Conservation (phyloP, 2,888 invertebrate species). For the Sarcophaga carnaria region DNA sequence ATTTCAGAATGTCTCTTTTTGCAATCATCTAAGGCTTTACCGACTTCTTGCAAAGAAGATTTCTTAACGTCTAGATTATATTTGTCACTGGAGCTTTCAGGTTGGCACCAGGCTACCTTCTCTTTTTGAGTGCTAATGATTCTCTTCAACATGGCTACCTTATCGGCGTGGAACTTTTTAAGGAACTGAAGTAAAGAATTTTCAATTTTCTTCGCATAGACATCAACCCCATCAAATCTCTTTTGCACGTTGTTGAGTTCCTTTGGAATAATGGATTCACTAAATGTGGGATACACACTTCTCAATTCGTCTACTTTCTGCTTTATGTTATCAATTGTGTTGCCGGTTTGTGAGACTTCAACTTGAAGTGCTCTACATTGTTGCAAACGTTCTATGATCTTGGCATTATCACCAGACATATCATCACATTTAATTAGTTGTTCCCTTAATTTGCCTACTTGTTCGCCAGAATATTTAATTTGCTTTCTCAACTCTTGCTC, state of each 20-base stretch:
- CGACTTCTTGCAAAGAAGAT: constrained; percentile 89
- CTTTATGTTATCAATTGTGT: constrained; percentile 87
- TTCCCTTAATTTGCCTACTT: constrained; percentile 89
- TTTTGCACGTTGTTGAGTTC: constrained; percentile 92
- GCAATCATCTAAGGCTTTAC: constrained; percentile 88
- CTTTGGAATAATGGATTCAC: constrained; percentile 89
- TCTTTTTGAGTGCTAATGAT: constrained; percentile 91
- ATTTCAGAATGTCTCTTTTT: constrained; percentile 86
- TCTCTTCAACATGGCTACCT: constrained; percentile 90
- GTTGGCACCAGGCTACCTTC: constrained; percentile 95
- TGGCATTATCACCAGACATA: constrained; percentile 92
- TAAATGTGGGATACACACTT: constrained; percentile 89
- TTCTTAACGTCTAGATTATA: constrained; percentile 96
- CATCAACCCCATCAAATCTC: constrained; percentile 89
- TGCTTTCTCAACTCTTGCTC: constrained; percentile 88
- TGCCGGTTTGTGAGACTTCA: constrained; percentile 87
- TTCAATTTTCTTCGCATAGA: constrained; percentile 92
- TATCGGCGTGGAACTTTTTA: constrained; percentile 93
- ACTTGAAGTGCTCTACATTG: constrained; percentile 88
- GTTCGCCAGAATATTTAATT: constrained; percentile 88
- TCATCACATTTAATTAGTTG: constrained; percentile 94
- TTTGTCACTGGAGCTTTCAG: constrained; percentile 93
- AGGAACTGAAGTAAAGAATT: constrained; percentile 90
- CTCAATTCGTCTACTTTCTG: constrained; percentile 88
- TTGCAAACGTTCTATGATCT: constrained; percentile 90